phyloP scores from a whole-genome alignment of 2,888 invertebrate genomes.

The Nephrotoma guestfalica region DNA sequence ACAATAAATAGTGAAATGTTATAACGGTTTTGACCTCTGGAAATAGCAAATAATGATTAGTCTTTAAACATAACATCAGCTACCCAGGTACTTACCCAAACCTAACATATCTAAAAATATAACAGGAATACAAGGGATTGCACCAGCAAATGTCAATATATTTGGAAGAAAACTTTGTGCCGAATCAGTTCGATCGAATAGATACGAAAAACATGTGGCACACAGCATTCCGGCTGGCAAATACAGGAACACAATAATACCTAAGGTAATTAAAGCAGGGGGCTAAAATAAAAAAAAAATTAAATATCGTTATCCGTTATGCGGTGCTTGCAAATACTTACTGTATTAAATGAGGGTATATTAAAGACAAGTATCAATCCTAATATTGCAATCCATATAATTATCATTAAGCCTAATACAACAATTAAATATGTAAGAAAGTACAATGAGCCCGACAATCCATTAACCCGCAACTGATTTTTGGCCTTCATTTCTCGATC shows the following conservation, averaged over 20 bases:
- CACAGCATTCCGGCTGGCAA: slow-evolving; percentile 62
- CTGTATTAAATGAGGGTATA: slow-evolving; percentile 11
- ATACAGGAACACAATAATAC: slow-evolving; percentile 51
- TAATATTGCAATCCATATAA: slow-evolving; percentile 50
- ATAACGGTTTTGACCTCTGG: slow-evolving; percentile 52
- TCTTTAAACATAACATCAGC: not conserved
- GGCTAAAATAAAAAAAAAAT: slow-evolving; percentile 25
- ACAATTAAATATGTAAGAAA: slow-evolving; percentile 62
- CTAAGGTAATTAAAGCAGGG: slow-evolving; percentile 52
- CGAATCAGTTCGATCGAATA: slow-evolving; percentile 70
- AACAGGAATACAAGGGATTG: slow-evolving; percentile 59
- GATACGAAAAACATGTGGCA: slow-evolving; percentile 60
- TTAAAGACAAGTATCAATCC: slow-evolving; percentile 25
- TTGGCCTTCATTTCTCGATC: slow-evolving; percentile 75
- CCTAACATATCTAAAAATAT: slow-evolving; percentile 56
- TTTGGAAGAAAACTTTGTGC: slow-evolving; percentile 68
- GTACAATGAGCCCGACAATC: slow-evolving; percentile 59
- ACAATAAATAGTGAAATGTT: slow-evolving; percentile 55
- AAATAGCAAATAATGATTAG: slow-evolving; percentile 15
- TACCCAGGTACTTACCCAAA: slow-evolving; percentile 39
- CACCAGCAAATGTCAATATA: slow-evolving; percentile 56
- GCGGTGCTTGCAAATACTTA: not conserved
- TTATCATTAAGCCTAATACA: slow-evolving; percentile 49
- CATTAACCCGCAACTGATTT: slow-evolving; percentile 69
- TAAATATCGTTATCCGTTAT: not conserved